Evolutionary conservation across 1,140 invertebrate species (phyloP).

Genomic region (Pristionchus pacificus): DNA sequence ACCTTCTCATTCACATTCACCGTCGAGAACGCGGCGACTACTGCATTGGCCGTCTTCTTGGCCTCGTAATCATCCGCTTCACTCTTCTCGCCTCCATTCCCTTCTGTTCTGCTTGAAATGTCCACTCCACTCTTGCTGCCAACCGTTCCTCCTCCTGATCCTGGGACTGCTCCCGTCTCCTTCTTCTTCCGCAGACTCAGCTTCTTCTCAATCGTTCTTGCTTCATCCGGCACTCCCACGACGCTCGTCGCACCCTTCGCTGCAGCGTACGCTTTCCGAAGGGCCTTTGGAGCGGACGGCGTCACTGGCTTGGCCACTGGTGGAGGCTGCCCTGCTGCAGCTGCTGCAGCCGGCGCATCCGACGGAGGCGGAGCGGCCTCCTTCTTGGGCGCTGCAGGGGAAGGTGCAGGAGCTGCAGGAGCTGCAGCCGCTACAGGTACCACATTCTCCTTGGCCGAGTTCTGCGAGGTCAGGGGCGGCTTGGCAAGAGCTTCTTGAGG

Average conservation of each 20-base stretch:
- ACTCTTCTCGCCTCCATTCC: constrained; percentile 6
- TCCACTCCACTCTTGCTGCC: constrained; percentile 24
- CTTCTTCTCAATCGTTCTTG: constrained; percentile 26
- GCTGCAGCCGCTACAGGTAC: constrained; percentile 1
- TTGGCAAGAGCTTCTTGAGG: background rate
- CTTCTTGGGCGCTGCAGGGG: background rate
- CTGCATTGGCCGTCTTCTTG: constrained; percentile 32
- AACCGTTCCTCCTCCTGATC: background rate
- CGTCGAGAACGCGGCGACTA: constrained; percentile 34
- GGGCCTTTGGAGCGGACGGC: constrained; percentile 25
- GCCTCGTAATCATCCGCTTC: constrained; percentile 24
- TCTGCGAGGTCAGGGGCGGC: constrained; percentile 2
- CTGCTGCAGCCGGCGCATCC: background rate
- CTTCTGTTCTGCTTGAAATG: constrained; percentile 4
- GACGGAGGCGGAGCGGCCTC: background rate
- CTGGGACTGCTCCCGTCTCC: constrained; percentile 1
- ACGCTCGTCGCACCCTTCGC: constrained; percentile 22
- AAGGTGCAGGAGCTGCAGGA: background rate
- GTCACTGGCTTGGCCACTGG: background rate
- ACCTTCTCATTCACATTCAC: constrained; percentile 7
- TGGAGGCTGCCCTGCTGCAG: no score
- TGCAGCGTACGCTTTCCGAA: constrained; percentile 20
- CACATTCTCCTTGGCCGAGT: background rate
- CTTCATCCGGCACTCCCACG: constrained; percentile 15
- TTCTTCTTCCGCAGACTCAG: constrained; percentile 28